These are phyloP conservation scores for Bujurquina vittata DNA, from an alignment of 2,113 vertebrate species.

Conservation along the genomic window DNA sequence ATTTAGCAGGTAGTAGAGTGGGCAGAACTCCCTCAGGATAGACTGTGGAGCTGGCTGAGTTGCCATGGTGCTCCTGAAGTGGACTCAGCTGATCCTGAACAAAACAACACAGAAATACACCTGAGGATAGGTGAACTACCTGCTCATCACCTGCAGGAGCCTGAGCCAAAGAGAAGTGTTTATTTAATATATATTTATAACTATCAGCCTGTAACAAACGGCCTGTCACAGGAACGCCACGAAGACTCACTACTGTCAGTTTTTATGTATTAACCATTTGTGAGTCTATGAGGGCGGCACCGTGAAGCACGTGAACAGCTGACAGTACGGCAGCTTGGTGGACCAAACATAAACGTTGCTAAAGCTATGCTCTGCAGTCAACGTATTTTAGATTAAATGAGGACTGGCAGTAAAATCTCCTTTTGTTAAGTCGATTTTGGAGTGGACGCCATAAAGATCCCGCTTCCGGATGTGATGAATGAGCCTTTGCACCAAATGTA, in stretches of 20 bases:
- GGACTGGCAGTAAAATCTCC: neutral
- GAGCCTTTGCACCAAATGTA: neutral
- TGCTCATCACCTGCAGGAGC: neutral
- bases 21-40: conserved; percentile 92
- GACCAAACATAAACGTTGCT: neutral
- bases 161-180: neutral
- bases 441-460: neutral
- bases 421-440: neutral
- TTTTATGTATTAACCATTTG: neutral
- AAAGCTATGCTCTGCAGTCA: neutral
- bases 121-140: neutral
- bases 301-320: neutral
- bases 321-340: neutral
- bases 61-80: conserved; percentile 81
- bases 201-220: neutral
- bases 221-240: neutral
- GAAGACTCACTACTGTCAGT: neutral
- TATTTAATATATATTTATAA: neutral
- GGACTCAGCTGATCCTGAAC: conserved; percentile 6
- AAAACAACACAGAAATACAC: neutral
- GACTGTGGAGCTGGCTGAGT: conserved; percentile 67
- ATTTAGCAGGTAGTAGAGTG: conserved; percentile 92
- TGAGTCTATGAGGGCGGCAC: neutral
- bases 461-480: neutral
- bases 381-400: neutral